Evolutionary conservation across 1,140 invertebrate species (phyloP).

Genomic region (Leptonema lineaticorne): DNA sequence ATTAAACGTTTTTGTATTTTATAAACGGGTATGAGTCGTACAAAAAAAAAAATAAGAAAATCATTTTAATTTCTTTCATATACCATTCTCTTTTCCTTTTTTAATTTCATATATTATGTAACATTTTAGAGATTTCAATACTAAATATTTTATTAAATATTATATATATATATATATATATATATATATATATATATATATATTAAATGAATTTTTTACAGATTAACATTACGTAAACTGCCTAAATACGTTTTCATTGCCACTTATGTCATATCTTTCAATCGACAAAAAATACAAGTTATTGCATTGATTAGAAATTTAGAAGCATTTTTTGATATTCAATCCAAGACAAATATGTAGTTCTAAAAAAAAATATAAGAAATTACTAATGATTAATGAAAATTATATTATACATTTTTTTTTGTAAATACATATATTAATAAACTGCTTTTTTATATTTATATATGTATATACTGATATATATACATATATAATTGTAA

Average conservation of each 20-base stretch:
- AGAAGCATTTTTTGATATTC: constrained; percentile 7
- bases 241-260: background rate
- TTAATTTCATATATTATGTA: no score
- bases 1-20: no score
- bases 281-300: background rate
- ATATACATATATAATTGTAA: constrained; percentile 1
- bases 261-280: background rate
- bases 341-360: constrained; percentile 10
- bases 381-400: background rate
- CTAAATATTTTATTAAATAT: no score
- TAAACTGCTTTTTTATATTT: background rate
- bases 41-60: no score
- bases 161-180: background rate
- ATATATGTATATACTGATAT: no score
- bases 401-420: no score
- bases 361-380: constrained; percentile 1
- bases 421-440: background rate
- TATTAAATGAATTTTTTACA: background rate
- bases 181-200: background rate
- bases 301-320: background rate
- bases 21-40: no score
- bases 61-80: no score
- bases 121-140: no score
- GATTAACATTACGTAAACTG: background rate
- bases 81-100: no score